Percentiles rank a stretch among this genome's conserved stretches.
These are phyloP conservation scores for Orycteropus afer DNA, from an alignment of 2,113 vertebrate genomes.

Conservation along the genomic window DNA sequence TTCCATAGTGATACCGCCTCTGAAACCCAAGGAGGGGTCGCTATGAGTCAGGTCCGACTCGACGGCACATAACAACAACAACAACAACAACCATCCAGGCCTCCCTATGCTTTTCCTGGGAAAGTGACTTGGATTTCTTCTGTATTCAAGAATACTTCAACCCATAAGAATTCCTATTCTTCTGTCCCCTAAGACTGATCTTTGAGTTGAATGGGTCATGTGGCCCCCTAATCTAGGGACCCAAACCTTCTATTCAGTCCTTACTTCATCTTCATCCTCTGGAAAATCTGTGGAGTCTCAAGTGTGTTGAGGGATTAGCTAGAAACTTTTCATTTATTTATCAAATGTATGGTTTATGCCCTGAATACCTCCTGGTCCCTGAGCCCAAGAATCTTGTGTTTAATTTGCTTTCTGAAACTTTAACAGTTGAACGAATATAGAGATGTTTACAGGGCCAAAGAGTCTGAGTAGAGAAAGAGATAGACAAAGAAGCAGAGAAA, in stretches of 20 bases:
- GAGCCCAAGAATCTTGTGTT: background rate
- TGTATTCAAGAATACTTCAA: background rate
- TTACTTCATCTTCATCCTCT: background rate
- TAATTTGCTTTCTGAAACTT: background rate
- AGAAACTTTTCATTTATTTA: background rate
- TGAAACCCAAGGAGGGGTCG: too few relatives aligned
- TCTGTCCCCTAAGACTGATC: background rate
- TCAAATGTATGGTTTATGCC: background rate
- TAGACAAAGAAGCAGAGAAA: background rate
- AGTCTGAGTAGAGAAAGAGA: accelerated
- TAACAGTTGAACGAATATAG: background rate
- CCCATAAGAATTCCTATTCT: background rate
- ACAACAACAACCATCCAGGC: background rate
- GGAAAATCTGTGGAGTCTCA: background rate
- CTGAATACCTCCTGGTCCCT: background rate
- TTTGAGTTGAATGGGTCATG: background rate
- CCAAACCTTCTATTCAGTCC: background rate
- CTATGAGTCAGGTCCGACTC: too few relatives aligned
- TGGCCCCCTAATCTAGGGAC: background rate
- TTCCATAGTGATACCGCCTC: too few relatives aligned
- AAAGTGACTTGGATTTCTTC: background rate
- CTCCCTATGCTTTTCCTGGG: background rate
- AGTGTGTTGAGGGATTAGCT: background rate
- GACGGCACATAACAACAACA: too few relatives aligned
- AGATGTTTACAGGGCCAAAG: background rate